phyloP scores from a whole-genome alignment of 2,888 invertebrate species.

The Marasmarcha lunaedactyla region DNA sequence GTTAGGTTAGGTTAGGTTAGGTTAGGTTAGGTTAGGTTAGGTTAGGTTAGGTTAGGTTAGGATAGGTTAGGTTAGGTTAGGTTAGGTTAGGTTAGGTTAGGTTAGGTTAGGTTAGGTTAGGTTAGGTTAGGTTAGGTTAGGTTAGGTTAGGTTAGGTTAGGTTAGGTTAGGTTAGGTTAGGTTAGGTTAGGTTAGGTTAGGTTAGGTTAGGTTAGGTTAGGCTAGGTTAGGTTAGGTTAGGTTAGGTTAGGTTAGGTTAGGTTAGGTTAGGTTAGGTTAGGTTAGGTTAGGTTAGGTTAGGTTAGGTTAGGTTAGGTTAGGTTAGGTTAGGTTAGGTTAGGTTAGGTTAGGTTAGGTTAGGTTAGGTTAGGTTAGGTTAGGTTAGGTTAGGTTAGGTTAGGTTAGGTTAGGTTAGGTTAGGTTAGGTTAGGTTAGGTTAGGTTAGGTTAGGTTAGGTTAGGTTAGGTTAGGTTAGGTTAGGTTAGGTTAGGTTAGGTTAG shows the following conservation, averaged over 20 bases:
- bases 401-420: no score
- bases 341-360: no score
- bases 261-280: constrained; percentile 21
- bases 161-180: constrained; percentile 10
- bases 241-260: constrained; percentile 21
- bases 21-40: constrained; percentile 15
- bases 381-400: no score
- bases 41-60: constrained; percentile 18
- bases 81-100: constrained; percentile 20
- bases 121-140: background rate
- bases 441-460: no score
- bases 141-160: constrained; percentile 11
- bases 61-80: constrained; percentile 19
- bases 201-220: constrained; percentile 19
- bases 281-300: constrained; percentile 1
- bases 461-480: no score
- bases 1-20: constrained; percentile 14
- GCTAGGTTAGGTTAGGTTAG: constrained; percentile 19
- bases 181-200: constrained; percentile 3
- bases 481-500: no score
- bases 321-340: no score
- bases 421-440: no score
- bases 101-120: constrained; percentile 11
- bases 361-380: no score
- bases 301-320: no score